Conservation (phyloP, 92 coral and sea anemone genomes). For the Parazoanthus darwini region DNA sequence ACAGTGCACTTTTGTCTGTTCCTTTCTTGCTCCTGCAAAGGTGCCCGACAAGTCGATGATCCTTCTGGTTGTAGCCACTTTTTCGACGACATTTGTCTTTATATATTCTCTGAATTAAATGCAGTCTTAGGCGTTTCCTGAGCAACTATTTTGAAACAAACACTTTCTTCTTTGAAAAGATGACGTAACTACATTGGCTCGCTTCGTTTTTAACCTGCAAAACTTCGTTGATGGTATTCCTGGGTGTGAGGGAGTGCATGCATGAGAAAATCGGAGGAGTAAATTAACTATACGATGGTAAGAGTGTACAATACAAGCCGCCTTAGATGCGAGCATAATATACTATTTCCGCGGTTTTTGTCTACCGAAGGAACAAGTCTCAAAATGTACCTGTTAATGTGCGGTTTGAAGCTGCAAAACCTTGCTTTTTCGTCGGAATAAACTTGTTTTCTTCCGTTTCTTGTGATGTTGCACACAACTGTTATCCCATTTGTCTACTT, state of each 20-base stretch:
- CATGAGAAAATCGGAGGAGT: background rate
- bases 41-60: background rate
- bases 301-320: background rate
- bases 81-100: conserved; percentile 4
- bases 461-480: background rate
- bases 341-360: background rate
- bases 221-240: background rate
- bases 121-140: conserved; percentile 24
- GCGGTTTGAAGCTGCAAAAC: background rate
- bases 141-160: conserved; percentile 34
- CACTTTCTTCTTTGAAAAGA: conserved; percentile 16
- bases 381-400: background rate
- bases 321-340: background rate
- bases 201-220: conserved; percentile 21
- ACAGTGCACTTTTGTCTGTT: background rate
- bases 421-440: background rate
- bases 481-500: background rate
- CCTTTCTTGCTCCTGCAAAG: background rate
- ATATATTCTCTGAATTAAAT: background rate
- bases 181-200: conserved; percentile 40
- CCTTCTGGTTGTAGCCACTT: background rate
- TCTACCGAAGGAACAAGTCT: background rate
- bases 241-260: background rate
- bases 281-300: background rate
- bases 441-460: background rate